phyloP scores from a whole-genome alignment of 2,113 vertebrate genomes.

The Myocastor coypus region DNA sequence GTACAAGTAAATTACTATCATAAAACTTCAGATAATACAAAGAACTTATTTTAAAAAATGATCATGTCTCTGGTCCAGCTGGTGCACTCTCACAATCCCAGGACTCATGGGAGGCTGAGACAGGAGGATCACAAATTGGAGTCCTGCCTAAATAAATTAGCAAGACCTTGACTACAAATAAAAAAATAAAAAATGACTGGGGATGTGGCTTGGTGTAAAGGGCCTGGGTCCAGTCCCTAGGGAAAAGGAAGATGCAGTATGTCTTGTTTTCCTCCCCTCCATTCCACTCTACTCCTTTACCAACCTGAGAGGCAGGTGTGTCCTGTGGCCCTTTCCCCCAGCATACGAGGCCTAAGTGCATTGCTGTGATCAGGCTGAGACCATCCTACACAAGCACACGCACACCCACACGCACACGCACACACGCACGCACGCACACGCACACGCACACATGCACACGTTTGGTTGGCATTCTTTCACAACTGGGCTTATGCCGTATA shows the following conservation, averaged over 20 bases:
- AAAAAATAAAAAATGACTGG: not conserved
- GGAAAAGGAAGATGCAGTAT: rapidly evolving
- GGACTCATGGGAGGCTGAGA: not conserved
- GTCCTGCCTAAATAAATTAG: not conserved
- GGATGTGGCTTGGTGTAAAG: not conserved
- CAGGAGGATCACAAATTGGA: not conserved
- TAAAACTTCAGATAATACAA: not conserved
- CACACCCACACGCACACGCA: not conserved
- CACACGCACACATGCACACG: not conserved
- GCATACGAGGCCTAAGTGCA: not conserved
- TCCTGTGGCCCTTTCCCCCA: not conserved
- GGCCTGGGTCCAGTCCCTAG: not conserved
- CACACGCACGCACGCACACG: too few species aligned
- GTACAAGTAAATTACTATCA: not conserved
- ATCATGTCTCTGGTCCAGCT: not conserved
- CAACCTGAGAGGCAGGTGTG: not conserved
- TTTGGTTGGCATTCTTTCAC: not conserved
- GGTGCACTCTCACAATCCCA: not conserved
- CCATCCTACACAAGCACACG: not conserved
- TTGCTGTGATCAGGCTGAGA: not conserved
- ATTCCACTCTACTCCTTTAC: rapidly evolving
- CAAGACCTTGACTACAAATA: not conserved
- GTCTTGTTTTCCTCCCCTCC: not conserved
- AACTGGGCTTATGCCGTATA: not conserved
- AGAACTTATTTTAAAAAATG: not conserved